Conservation (phyloP, 2,113 vertebrate genomes). For the Crocuta crocuta region DNA sequence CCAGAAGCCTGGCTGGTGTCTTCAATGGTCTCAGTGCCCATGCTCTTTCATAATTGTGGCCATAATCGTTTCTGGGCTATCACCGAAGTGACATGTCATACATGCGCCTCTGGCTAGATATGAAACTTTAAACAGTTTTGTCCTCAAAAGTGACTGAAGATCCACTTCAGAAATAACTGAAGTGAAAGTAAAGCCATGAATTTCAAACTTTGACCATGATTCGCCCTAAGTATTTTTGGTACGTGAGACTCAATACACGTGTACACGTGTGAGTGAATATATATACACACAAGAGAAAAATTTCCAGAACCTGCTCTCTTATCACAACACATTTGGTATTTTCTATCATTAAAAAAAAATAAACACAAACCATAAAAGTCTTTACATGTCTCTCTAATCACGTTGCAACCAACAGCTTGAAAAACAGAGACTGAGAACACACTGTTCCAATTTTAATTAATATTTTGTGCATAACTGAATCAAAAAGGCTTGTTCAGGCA, state of each 20-base stretch:
- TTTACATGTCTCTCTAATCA: slow-evolving; percentile 37
- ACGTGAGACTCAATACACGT: neutral
- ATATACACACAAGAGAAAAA: neutral
- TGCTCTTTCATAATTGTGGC: neutral
- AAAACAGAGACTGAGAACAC: slow-evolving; percentile 31
- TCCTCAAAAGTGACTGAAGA: neutral
- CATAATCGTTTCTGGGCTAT: neutral
- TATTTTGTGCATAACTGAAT: slow-evolving; percentile 46
- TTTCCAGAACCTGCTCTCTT: neutral
- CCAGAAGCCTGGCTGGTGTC: neutral
- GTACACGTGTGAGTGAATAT: neutral
- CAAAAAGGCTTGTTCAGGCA: slow-evolving; percentile 9
- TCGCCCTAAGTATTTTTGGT: neutral
- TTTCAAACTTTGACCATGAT: neutral
- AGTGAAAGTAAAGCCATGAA: neutral
- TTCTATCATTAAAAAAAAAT: neutral
- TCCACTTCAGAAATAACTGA: neutral
- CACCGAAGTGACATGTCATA: neutral
- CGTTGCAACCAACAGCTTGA: neutral
- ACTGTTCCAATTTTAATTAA: slow-evolving; percentile 61
- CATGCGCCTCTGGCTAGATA: neutral
- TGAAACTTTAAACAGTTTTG: neutral
- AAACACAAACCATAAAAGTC: neutral
- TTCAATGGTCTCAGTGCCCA: neutral
- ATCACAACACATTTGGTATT: neutral